Percentiles rank a stretch among this genome's conserved stretches.
These are phyloP conservation scores for Seriola rivoliana DNA, from an alignment of 2,113 vertebrate species.

Conservation along the genomic window DNA sequence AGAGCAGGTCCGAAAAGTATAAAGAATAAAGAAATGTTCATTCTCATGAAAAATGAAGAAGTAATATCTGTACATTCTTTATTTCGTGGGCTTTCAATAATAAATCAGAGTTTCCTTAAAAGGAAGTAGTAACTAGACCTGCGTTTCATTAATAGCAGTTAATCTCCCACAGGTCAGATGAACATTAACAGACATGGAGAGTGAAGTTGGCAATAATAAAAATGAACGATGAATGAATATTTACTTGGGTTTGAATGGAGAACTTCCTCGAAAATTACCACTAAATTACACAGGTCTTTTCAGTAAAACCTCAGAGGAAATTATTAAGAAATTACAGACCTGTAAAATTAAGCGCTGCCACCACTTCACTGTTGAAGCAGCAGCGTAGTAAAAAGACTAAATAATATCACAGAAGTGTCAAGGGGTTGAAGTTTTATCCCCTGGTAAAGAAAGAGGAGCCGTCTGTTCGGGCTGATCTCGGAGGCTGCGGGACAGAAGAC, in stretches of 20 bases:
- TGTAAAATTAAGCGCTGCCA: not conserved
- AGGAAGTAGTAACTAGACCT: no score
- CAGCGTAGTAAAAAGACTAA: not conserved
- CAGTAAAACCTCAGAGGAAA: not conserved
- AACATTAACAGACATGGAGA: no score
- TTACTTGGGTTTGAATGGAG: not conserved
- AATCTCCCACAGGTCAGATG: not conserved
- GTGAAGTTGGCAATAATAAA: no score
- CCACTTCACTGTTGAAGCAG: not conserved
- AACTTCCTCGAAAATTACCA: not conserved
- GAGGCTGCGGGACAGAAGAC: conserved; percentile 14
- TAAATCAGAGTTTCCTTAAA: no score
- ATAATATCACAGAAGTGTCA: not conserved
- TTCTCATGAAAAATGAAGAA: no score
- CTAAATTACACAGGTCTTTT: not conserved
- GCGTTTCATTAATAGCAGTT: not conserved
- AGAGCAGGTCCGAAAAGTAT: no score
- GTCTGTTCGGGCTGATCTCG: not conserved
- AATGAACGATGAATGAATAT: not conserved
- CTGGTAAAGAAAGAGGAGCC: not conserved
- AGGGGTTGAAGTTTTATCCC: not conserved
- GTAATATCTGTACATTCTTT: no score
- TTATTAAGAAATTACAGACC: not conserved
- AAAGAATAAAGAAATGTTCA: no score
- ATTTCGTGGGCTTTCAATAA: no score